phyloP scores from a whole-genome alignment of 2,888 invertebrate species.

The Lepetodrilus schrolli region DNA sequence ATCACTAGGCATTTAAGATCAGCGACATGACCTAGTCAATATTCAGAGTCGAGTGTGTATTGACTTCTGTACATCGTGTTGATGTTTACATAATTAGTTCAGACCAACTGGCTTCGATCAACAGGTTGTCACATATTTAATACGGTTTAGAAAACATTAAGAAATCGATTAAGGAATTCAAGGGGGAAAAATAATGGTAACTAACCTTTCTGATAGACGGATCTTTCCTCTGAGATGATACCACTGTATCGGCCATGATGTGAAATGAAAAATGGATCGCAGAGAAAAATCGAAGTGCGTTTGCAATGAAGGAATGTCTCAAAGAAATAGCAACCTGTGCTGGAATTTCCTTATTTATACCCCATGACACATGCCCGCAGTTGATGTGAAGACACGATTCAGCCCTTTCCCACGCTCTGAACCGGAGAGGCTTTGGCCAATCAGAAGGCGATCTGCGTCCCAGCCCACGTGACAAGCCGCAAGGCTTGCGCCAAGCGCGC shows the following conservation, averaged over 20 bases:
- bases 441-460: constrained; percentile 35
- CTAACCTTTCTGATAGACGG: constrained; percentile 35
- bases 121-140: not conserved
- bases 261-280: not conserved
- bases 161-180: not conserved
- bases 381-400: constrained; percentile 64
- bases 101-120: not conserved
- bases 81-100: not conserved
- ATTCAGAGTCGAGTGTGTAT: too few relatives aligned
- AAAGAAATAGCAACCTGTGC: constrained; percentile 17
- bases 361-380: constrained; percentile 55
- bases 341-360: constrained; percentile 48
- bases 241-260: constrained; percentile 31
- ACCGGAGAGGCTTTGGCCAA: constrained; percentile 58
- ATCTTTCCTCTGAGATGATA: constrained; percentile 29
- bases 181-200: not conserved
- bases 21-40: too few relatives aligned
- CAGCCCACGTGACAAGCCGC: constrained; percentile 23
- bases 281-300: not conserved
- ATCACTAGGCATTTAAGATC: too few relatives aligned
- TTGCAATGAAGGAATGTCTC: constrained; percentile 25
- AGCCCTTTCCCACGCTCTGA: constrained; percentile 68
- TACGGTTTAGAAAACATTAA: not conserved
- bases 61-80: too few relatives aligned
- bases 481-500: constrained; percentile 44